Percentiles rank a stretch among this genome's conserved stretches.
phyloP scores from a whole-genome alignment of 2,888 invertebrate species.

The Antitype chi region DNA sequence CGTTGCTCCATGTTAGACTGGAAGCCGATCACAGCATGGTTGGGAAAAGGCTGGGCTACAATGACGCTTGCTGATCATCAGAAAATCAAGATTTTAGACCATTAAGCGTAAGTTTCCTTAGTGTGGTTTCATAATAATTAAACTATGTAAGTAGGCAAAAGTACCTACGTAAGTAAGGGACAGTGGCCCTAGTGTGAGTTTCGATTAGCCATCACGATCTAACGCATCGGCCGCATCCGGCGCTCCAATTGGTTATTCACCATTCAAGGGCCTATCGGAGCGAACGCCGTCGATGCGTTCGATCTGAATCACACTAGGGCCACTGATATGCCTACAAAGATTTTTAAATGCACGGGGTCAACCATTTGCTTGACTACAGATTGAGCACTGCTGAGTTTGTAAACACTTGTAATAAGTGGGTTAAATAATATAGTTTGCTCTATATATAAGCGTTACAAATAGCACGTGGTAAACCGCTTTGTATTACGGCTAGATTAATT shows the following conservation, averaged over 20 bases:
- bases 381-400: neutral
- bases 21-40: neutral
- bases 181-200: no score
- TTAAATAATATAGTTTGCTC: slow-evolving; percentile 29
- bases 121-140: no score
- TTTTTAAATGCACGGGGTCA: no score
- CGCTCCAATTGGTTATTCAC: no score
- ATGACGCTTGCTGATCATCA: no score
- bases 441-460: slow-evolving; percentile 41
- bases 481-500: slow-evolving; percentile 31
- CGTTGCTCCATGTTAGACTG: neutral
- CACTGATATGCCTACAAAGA: neutral
- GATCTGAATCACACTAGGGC: no score
- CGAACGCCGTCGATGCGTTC: no score
- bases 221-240: no score
- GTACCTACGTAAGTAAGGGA: no score
- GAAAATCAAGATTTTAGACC: neutral
- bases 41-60: neutral
- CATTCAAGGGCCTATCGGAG: no score
- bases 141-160: no score
- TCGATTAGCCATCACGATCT: no score
- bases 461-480: slow-evolving; percentile 21
- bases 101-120: neutral
- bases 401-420: slow-evolving; percentile 22
- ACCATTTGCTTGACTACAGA: slow-evolving; percentile 1